Evolutionary conservation across 2,797 vertebrate genomes (phyloP), one percentile per base, ranked within the genome.

Genomic region (Chiroxiphia lanceolata): DNA sequence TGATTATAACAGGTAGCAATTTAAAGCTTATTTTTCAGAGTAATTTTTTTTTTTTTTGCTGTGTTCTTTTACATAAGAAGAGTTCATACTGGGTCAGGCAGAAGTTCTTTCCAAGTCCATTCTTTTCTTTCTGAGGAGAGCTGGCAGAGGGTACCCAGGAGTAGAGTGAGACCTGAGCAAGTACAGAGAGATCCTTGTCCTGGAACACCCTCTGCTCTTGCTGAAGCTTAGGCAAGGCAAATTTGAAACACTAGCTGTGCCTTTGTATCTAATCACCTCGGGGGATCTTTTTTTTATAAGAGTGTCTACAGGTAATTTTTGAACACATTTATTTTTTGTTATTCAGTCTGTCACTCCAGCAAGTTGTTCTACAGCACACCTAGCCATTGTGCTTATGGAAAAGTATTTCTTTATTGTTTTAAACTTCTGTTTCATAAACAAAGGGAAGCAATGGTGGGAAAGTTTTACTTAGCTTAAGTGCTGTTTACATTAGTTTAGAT

Each of bases 11-110:
- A 89, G 64, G 50, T 34, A 86, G 51, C 56, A 89, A 77, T 89
- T 94, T 91, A 83, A 84, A 81, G 19, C 64, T 94, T 95, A 48
- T 76, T 75, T 93, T 82, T 89, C 48, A 48, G 54, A 79, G 23
- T 40, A 44, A 13, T 38, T 3, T 21, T 63, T 81, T 81, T 44
- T 76, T 16, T 34, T 29, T 2, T 40, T 77, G 20, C 27, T 29
- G 3, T 79, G 33, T 79, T 87, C 50, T 89, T 91, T 92, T 50
- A 38, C 29, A 31, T n/a, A 54, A 57, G n/a, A 89, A 63, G 29
- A 33, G 53, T 75, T 75, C 83, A 27, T 22, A 56, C 34, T 64
- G 53, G 22, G 69, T 69, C 57, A 75, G 74, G 31, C 23, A 78
- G 40, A 85, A 87, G 59, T 42, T 77, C 64, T 29, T 80, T 71